Evolutionary conservation across 2,113 vertebrate species (phyloP).

Genomic region (Aphyosemion australe): DNA sequence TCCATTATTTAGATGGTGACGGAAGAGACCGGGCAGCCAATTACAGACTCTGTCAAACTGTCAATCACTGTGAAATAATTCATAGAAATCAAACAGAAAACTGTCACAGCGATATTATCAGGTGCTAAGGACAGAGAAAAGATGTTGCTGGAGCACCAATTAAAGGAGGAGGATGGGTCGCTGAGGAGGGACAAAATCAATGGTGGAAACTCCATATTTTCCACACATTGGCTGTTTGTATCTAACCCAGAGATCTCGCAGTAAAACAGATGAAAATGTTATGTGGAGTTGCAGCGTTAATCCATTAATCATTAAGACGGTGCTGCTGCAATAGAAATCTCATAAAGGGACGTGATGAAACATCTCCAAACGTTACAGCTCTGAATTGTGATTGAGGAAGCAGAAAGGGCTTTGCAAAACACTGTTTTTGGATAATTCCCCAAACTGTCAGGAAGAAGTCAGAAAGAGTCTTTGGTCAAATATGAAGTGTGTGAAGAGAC

Average conservation of each 20-base stretch:
- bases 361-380: neutral
- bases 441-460: neutral
- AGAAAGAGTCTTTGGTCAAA: conserved; percentile 6
- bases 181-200: conserved; percentile 42
- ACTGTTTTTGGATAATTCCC: neutral
- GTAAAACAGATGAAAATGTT: neutral
- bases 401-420: neutral
- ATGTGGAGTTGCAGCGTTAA: neutral
- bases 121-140: conserved; percentile 48
- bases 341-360: neutral
- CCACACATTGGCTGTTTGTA: conserved; percentile 4
- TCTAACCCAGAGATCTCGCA: conserved; percentile 7
- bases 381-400: conserved; percentile 9
- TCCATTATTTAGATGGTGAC: conserved; percentile 65
- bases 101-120: conserved; percentile 66
- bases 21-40: conserved; percentile 63
- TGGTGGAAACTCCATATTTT: neutral
- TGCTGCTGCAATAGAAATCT: neutral
- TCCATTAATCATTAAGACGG: neutral
- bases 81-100: conserved; percentile 62
- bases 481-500: conserved; percentile 5
- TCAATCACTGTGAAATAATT: conserved; percentile 65
- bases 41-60: conserved; percentile 62
- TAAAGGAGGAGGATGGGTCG: conserved; percentile 44
- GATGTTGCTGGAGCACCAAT: conserved; percentile 52